Base-by-base conservation (phyloP, 2,797 vertebrate genomes). In the Pantherophis alleghaniensis region DNA sequence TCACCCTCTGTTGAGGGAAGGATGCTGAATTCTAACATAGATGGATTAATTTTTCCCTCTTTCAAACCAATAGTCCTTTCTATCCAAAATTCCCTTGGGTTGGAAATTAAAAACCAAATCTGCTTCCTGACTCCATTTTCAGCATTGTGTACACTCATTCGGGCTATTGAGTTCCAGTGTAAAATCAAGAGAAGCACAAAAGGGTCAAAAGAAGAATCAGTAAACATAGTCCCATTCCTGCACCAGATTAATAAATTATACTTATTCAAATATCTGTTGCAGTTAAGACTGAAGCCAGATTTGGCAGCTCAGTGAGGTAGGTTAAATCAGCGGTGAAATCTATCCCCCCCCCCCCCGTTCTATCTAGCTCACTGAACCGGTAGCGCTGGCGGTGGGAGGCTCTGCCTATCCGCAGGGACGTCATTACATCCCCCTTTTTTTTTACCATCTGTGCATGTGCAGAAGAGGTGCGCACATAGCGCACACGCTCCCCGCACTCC, bases 401-500 rank as follows among this genome's bases (percentile, higher is more conserved):
- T 9, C 51, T 53, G 51, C 9, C 51, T 53, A 9, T 1, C 51
- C 9, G 1, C 7, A 7, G 9, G 51, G 51, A 53, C 1, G 9
- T 53, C 51, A 10, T 53, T 53, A 53, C 9, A 53, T 53, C 51
- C 7, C 47, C 7, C 7, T 10, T 10, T 53, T 53, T 53, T 53
- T 53, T 53, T 51, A 51, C 7, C 9, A 53, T 53, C 51, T 53
- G 51, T 0, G 9, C 7, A 9, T 53, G 9, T 53, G 51, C 51
- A 53, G 51, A 53, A 53, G 51, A 53, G 7, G 9, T 53, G 1
- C 51, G 1, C 7, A 1, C 51, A 53, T 10, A 53, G 9, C 1
- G 9, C 9, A 10, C 1, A 1, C 0, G 1, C 9, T 53, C 51
- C 51, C 9, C 9, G 51, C 1, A 7, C 1, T 53, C 51, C 9